A percentile compares a stretch with the other conserved stretches of the same genome.
These are phyloP conservation scores for Nasonia oneida DNA, from an alignment of 2,888 invertebrate genomes.

Conservation along the genomic window DNA sequence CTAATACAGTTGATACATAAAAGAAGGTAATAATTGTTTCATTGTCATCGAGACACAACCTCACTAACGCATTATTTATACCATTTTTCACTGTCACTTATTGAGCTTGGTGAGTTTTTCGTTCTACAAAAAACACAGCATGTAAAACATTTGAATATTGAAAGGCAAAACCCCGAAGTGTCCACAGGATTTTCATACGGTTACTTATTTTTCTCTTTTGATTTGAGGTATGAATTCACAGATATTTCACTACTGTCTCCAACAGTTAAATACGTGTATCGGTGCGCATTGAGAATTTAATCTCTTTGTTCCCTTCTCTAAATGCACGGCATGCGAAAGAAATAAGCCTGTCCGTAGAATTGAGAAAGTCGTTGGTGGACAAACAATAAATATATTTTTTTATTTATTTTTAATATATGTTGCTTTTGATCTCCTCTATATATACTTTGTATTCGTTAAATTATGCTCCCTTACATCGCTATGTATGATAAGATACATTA, in stretches of 20 bases:
- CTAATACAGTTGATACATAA: background rate
- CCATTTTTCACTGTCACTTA: background rate
- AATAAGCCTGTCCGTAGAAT: conserved; percentile 17
- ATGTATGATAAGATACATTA: conserved; percentile 8
- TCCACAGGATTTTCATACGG: conserved; percentile 22
- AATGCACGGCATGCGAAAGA: background rate
- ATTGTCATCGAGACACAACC: background rate
- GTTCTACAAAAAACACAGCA: background rate
- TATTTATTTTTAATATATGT: background rate
- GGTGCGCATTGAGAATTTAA: background rate
- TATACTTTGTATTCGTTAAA: background rate
- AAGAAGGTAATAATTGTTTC: background rate
- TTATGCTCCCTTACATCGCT: conserved; percentile 2
- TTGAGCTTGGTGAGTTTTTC: background rate
- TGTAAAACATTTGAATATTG: background rate
- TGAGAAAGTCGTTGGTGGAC: conserved; percentile 37
- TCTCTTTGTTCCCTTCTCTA: background rate
- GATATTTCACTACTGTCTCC: background rate
- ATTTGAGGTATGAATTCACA: conserved; percentile 23
- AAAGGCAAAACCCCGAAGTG: background rate
- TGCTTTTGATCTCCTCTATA: background rate
- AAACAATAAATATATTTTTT: conserved; percentile 48
- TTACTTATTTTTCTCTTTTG: conserved; percentile 4
- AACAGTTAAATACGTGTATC: background rate
- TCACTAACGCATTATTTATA: background rate